Evolutionary conservation across 2,888 invertebrate genomes (phyloP), one percentile per base, ranked within the genome.

Genomic region (Augiades crinisus): DNA sequence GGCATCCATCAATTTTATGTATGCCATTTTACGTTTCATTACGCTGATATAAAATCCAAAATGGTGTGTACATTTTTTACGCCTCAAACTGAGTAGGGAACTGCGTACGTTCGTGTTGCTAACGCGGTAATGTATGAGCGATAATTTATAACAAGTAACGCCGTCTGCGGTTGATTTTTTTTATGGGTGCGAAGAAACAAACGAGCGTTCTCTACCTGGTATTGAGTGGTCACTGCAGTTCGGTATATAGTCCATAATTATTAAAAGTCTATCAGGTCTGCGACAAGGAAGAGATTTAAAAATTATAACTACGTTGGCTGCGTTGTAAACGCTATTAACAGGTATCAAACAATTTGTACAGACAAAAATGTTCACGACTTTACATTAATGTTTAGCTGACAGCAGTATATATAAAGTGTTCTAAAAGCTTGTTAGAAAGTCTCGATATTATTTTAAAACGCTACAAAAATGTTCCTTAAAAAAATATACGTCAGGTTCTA

Each of bases 131-230:
- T 60, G 54, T 60, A 58, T 54, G 58, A 56, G 53, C 47, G 54
- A 59, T 61, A 59, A 61, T 61, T 61, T 60, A 61, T 63, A 56
- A 58, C 53, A 59, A 59, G 57, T 58, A 54, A 54, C 57, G 56
- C 33, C 43, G 57, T 62, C 57, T 63, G 62, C 54, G 61, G 58
- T 62, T 56, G 52, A 56, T 45, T 13, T 44, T 51, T 38, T 50
- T 44, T 51, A 44, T 50, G 50, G 19, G 21, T 44, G 30, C 19
- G 51, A 38, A 22, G 44, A 44, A 34, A 24, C 36, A 36, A 50
- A 37, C 27, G 24, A 36, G 22, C 22, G 13, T 27, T 50, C 3
- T 24, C 30, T 44, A 16, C 50, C 21, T 16, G 41, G 14, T 30
- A 34, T 27, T 50, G 21, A 50, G 36, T 27, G 27, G 14, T 50